These are phyloP conservation scores for Acanthoscelides obtectus DNA, from an alignment of 2,888 invertebrate species.

Conservation along the genomic window DNA sequence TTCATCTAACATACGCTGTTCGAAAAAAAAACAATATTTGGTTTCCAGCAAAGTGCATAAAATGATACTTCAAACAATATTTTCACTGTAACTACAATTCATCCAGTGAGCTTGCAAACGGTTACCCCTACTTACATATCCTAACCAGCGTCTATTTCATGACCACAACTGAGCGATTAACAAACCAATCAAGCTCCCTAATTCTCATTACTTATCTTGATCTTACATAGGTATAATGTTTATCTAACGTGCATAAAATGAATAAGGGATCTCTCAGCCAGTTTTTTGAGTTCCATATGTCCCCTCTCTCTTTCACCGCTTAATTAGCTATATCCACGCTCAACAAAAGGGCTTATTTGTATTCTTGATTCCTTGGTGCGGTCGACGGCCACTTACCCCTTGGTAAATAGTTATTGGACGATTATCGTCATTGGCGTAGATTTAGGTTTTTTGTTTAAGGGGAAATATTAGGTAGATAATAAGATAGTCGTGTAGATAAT, in stretches of 20 bases:
- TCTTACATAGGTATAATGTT: background rate
- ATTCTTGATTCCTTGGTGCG: background rate
- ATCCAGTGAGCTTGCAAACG: too few relatives aligned
- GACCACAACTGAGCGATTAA: background rate
- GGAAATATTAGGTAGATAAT: too few relatives aligned
- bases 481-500: too few relatives aligned
- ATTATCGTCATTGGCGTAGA: background rate
- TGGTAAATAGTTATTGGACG: background rate
- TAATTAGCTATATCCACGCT: background rate
- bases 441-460: background rate
- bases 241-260: background rate
- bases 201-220: background rate
- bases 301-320: background rate
- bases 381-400: background rate
- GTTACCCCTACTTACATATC: too few relatives aligned
- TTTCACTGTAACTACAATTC: too few relatives aligned
- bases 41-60: too few relatives aligned
- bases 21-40: too few relatives aligned
- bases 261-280: background rate
- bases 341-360: background rate
- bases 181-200: background rate
- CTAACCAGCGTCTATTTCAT: background rate
- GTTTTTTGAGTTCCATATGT: background rate
- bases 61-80: too few relatives aligned
- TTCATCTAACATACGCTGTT: too few relatives aligned